phyloP scores from a whole-genome alignment of 2,888 invertebrate species.

The Meandrusa payeni region DNA sequence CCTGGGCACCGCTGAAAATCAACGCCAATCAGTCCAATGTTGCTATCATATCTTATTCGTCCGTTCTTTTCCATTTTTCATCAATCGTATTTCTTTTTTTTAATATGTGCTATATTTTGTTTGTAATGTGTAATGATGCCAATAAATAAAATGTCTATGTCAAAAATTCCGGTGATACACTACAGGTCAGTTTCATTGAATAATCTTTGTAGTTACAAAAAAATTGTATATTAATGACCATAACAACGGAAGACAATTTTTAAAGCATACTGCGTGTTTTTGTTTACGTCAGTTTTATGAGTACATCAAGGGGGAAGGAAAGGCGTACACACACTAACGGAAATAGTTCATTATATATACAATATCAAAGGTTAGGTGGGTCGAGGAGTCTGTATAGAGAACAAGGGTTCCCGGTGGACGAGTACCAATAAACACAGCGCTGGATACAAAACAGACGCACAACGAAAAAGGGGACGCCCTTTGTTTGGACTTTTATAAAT shows the following conservation, averaged over 20 bases:
- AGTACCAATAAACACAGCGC: conserved; percentile 64
- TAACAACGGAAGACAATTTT: conserved; percentile 21
- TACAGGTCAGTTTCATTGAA: too few species aligned
- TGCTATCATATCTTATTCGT: too few species aligned
- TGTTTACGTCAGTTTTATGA: conserved; percentile 22
- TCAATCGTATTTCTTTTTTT: too few species aligned
- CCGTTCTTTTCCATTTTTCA: too few species aligned
- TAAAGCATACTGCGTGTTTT: conserved; percentile 7
- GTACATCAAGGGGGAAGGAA: conserved; percentile 31
- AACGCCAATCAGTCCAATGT: too few species aligned
- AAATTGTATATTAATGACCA: conserved; percentile 8
- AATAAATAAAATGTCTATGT: too few species aligned
- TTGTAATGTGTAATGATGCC: too few species aligned
- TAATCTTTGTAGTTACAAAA: too few species aligned
- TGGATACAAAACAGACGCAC: conserved; percentile 70
- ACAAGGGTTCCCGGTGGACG: conserved; percentile 51
- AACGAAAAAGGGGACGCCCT: conserved; percentile 47
- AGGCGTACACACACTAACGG: conserved; percentile 24
- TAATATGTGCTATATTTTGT: too few species aligned
- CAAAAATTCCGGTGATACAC: too few species aligned
- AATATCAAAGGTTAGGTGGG: conserved; percentile 47
- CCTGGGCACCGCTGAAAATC: too few species aligned
- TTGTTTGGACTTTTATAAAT: conserved; percentile 67
- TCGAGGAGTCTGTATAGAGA: conserved; percentile 30
- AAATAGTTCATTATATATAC: conserved; percentile 44